phyloP scores from a whole-genome alignment of 1,140 invertebrate species.

The Pantala flavescens region DNA sequence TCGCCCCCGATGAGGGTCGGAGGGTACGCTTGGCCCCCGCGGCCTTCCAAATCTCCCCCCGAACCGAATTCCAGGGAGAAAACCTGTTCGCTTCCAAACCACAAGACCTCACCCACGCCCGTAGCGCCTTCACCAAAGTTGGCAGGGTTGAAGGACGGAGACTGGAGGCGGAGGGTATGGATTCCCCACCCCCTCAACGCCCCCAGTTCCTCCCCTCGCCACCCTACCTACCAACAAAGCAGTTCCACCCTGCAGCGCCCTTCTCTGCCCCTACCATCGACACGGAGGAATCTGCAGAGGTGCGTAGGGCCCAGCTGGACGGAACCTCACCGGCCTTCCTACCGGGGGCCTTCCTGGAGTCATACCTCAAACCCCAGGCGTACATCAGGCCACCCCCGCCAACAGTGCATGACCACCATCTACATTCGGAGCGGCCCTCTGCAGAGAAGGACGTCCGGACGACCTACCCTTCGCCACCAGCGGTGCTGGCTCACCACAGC shows the following conservation, averaged over 20 bases:
- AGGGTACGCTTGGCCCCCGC: constrained; percentile 31
- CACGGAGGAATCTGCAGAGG: constrained; percentile 35
- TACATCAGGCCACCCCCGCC: constrained; percentile 29
- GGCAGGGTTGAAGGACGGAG: constrained; percentile 29
- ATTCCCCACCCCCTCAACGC: constrained; percentile 6
- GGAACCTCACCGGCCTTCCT: constrained; percentile 24
- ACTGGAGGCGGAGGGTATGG: constrained; percentile 20
- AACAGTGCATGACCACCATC: constrained; percentile 34
- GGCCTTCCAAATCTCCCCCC: constrained; percentile 19
- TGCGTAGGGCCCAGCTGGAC: constrained; percentile 31
- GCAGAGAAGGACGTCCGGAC: constrained; percentile 33
- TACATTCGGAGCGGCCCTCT: constrained; percentile 39
- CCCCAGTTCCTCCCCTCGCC: constrained; percentile 16
- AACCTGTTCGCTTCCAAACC: constrained; percentile 27
- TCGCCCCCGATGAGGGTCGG: constrained; percentile 63
- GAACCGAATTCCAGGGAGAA: constrained; percentile 27
- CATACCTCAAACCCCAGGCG: constrained; percentile 34
- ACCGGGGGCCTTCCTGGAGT: constrained; percentile 26
- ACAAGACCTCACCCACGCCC: constrained; percentile 29
- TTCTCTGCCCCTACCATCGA: constrained; percentile 30
- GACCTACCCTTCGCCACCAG: constrained; percentile 28
- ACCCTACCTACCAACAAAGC: constrained; percentile 16
- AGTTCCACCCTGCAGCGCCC: constrained; percentile 29
- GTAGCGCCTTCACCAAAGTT: constrained; percentile 35
- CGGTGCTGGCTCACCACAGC: constrained; percentile 14